Base-by-base conservation (phyloP, 2,113 vertebrate genomes). In the Stigmatopora argus region DNA sequence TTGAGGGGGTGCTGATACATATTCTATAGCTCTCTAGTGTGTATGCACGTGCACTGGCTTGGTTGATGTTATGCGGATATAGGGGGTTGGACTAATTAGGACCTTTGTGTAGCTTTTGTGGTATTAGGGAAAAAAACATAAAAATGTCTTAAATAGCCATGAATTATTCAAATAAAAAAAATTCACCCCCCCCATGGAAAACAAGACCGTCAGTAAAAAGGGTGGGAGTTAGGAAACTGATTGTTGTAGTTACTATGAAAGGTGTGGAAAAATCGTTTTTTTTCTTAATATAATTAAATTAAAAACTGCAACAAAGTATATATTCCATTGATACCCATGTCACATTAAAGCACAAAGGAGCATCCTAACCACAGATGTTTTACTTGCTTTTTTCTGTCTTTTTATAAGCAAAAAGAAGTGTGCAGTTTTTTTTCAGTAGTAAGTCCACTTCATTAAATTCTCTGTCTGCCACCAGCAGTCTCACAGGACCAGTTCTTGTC, bases 81-180 rank as follows among this genome's bases (percentile, higher is more conserved):
- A 53, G 63, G 64, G 62, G 66, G 69, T 77, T 73, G 67, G 61
- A 66, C 83, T 88, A 89, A 90, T 89, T 87, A 85, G 81, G 71
- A 79, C 79, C 71, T 75, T 41, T 78, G 66, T 72, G 38, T 72
- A 62, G 80, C 58, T 61, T 78, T 75, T 74, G 70, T 79, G 86
- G 62, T 80, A 81, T 82, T 85, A 53, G 23, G 23, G 12, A 14
- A 23, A 10, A 13, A 26, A 55, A 48, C 5, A 71, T 71, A 65
- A 70, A 74, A 73, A 18, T 8, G 38, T 64, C 76, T 83, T 68
- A 74, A 62, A 75, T 56, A 52, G 68, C 71, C 74, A 81, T 89
- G 77, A 74, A 88, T 87, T 85, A 88, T 88, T 87, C 84, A 88
- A 66, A 64, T 73, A 75, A 73, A 79, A 77, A 74, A 74, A 26